Percentiles rank a stretch among this genome's conserved stretches.
Evolutionary conservation across 2,113 vertebrate species (phyloP).

Genomic region (Macaca nemestrina): DNA sequence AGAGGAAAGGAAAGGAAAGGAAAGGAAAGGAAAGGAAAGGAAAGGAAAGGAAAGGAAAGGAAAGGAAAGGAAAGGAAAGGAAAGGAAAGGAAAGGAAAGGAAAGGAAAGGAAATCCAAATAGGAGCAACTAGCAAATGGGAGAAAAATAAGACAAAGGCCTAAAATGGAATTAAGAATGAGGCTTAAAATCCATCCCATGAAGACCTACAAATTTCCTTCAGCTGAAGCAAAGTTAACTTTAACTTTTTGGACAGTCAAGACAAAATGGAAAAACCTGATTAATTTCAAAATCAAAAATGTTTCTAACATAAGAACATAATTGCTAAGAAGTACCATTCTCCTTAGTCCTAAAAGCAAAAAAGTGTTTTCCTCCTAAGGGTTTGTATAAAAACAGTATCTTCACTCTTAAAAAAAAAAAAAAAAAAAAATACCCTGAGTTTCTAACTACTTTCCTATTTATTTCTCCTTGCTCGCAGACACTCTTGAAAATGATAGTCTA

Average conservation of each 20-base stretch:
- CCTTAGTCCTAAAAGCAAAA: neutral
- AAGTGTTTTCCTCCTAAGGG: neutral
- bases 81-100: fast-evolving
- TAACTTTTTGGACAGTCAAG: neutral
- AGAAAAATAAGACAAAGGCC: neutral
- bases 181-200: neutral
- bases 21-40: fast-evolving
- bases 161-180: neutral
- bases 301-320: neutral
- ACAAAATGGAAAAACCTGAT: neutral
- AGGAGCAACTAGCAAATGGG: neutral
- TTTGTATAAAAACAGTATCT: neutral
- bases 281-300: neutral
- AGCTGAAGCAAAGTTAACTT: neutral
- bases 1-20: fast-evolving
- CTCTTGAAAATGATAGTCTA: neutral
- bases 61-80: no score
- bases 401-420: neutral
- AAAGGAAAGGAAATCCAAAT: neutral
- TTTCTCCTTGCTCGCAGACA: neutral
- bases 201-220: neutral
- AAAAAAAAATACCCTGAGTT: neutral
- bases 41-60: no score
- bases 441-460: neutral
- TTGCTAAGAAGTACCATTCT: conserved; percentile 18